phyloP scores from a whole-genome alignment of 2,888 invertebrate species.

The Agrochola litura region DNA sequence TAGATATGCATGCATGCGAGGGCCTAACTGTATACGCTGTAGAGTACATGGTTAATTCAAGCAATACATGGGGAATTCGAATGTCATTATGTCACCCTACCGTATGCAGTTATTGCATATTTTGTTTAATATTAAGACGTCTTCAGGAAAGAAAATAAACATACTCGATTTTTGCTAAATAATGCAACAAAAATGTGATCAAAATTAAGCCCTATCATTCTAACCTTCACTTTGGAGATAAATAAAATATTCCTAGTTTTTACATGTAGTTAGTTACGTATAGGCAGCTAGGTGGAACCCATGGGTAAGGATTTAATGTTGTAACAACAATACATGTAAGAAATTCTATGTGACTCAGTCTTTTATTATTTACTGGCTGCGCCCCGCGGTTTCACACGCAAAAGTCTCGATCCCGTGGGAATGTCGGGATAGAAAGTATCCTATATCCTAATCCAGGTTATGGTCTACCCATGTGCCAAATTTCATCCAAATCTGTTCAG shows the following conservation, averaged over 20 bases:
- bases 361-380: slow-evolving; percentile 40
- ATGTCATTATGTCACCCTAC: not conserved
- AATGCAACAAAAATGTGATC: slow-evolving; percentile 16
- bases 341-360: slow-evolving; percentile 51
- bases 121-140: not conserved
- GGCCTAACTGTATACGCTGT: not conserved
- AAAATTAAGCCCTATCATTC: slow-evolving; percentile 18
- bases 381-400: too few relatives aligned
- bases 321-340: slow-evolving; percentile 58
- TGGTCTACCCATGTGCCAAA: too few relatives aligned
- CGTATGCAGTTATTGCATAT: not conserved
- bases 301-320: slow-evolving; percentile 51
- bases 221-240: slow-evolving; percentile 44
- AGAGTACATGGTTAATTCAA: not conserved
- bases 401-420: too few relatives aligned
- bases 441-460: too few relatives aligned
- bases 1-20: not conserved
- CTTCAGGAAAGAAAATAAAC: not conserved
- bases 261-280: slow-evolving; percentile 53
- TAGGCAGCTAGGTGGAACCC: slow-evolving; percentile 51
- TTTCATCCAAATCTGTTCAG: too few relatives aligned
- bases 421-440: too few relatives aligned
- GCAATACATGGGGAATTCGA: not conserved
- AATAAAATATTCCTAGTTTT: slow-evolving; percentile 43
- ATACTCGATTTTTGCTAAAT: not conserved